These are phyloP conservation scores for Thalassaphorura encarpata DNA, from an alignment of 1,140 invertebrate genomes.

Conservation along the genomic window DNA sequence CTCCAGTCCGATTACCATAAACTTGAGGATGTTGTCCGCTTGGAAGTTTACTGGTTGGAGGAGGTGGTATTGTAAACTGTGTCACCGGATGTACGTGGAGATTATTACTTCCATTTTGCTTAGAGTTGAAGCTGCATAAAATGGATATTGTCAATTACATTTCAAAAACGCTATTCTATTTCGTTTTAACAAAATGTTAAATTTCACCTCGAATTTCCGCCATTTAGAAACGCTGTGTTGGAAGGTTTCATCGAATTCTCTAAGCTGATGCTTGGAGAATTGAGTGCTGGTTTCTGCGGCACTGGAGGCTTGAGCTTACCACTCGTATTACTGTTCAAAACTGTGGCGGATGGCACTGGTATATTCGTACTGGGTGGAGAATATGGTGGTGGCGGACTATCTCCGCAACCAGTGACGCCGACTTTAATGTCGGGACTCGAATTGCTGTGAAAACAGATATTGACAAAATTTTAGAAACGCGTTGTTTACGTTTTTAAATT, in stretches of 20 bases:
- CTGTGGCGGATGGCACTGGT: too few species aligned
- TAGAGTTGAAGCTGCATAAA: too few species aligned
- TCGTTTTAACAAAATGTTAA: too few species aligned
- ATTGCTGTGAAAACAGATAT: not conserved
- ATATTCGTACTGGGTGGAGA: constrained; percentile 31
- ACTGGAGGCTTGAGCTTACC: not conserved
- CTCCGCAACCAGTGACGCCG: constrained; percentile 33
- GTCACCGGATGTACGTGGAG: constrained; percentile 14
- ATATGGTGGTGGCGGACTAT: constrained; percentile 38
- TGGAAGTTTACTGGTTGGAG: constrained; percentile 10
- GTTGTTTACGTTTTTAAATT: too few species aligned
- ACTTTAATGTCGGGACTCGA: constrained; percentile 33
- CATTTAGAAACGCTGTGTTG: too few species aligned
- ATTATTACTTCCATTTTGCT: constrained; percentile 8
- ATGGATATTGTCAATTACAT: too few species aligned
- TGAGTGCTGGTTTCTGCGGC: constrained; percentile 13
- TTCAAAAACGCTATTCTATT: too few species aligned
- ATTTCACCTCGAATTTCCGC: too few species aligned
- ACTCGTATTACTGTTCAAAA: too few species aligned
- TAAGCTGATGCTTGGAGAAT: constrained; percentile 23
- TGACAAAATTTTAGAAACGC: too few species aligned
- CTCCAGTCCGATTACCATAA: too few species aligned
- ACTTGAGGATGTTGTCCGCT: not conserved
- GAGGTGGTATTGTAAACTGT: constrained; percentile 6
- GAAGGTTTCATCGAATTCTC: constrained; percentile 10